Base-by-base conservation (phyloP, 2,113 vertebrate species). In the Ophiodon elongatus region DNA sequence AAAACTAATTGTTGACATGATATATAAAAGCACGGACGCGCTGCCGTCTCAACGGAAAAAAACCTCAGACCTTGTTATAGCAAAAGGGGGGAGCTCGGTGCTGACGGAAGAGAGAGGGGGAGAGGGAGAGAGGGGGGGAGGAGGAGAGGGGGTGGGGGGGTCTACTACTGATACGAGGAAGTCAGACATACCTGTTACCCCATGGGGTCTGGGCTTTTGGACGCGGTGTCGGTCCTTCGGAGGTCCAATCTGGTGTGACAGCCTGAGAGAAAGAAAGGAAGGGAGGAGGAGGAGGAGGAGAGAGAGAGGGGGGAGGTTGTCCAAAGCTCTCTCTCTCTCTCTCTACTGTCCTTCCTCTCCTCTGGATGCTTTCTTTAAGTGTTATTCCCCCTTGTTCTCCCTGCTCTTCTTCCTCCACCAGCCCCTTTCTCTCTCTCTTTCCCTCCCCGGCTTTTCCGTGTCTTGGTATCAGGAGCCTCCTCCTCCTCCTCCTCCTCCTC, bases 101-200 rank as follows among this genome's bases (percentile, higher is more conserved):
- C 33, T 35, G 33, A 6, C 33, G 8, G 39, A 9, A 10, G 39
- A 10, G 8, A 41, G 39, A 41, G 39, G 3, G 39, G 10, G 45
- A 3, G 45, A 1, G 15, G 15, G 15, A 13, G 15, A 15, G 15
- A 5, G 45, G 15, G 15, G 47, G 0, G 17, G 17, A 45, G 15
- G 15, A 19, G 15, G 39, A 41, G 8, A 37, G 41, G n/a, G n/a
- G n/a, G n/a, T n/a, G n/a, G 8, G 37, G 37, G 8, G 37, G 37
- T 39, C 37, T 8, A 45, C 43, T n/a, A n/a, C n/a, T n/a, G n/a
- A n/a, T n/a, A n/a, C n/a, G 66, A 84, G 91, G 90, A 92, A 89
- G 92, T 85, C 86, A 92, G 93, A 92, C 94, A 80, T 95, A 96
- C 96, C 95, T 96, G 96, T 96, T 96, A 96, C 95, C 95, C 95